These are phyloP conservation scores for Petaurus breviceps DNA, from an alignment of 2,113 vertebrate species.

Conservation along the genomic window DNA sequence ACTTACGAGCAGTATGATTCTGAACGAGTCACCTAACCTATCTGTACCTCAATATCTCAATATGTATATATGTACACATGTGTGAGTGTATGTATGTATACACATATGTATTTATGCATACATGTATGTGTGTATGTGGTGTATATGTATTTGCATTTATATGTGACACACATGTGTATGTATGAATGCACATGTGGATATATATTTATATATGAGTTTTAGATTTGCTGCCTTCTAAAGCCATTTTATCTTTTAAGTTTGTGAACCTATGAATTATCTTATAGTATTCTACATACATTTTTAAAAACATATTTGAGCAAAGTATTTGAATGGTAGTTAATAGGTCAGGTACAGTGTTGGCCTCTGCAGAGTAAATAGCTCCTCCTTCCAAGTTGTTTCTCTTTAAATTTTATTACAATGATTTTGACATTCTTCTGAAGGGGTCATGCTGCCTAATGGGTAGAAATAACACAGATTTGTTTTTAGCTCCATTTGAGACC, in stretches of 20 bases:
- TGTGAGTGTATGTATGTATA: not conserved
- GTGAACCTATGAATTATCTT: not conserved
- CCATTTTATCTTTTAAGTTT: not conserved
- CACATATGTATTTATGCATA: too few relatives aligned
- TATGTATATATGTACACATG: not conserved
- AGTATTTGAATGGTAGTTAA: not conserved
- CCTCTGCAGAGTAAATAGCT: not conserved
- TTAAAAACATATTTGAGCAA: constrained; percentile 28
- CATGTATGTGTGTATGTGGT: too few relatives aligned
- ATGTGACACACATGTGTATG: too few relatives aligned
- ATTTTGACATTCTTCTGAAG: constrained; percentile 64
- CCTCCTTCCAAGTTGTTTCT: not conserved
- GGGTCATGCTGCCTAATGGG: constrained; percentile 59
- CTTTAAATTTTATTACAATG: constrained; percentile 56
- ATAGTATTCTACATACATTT: constrained; percentile 24
- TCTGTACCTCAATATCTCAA: not conserved
- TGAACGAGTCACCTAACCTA: not conserved
- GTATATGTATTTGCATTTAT: not conserved
- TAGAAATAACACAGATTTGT: constrained; percentile 58
- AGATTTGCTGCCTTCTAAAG: not conserved
- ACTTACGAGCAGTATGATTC: not conserved
- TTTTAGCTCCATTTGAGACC: constrained; percentile 7
- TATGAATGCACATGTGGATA: too few relatives aligned
- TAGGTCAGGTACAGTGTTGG: not conserved
- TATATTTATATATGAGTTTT: not conserved